Evolutionary conservation across 2,888 invertebrate genomes (phyloP), one percentile per base, ranked within the genome.

Genomic region (Odontomyia ornata): DNA sequence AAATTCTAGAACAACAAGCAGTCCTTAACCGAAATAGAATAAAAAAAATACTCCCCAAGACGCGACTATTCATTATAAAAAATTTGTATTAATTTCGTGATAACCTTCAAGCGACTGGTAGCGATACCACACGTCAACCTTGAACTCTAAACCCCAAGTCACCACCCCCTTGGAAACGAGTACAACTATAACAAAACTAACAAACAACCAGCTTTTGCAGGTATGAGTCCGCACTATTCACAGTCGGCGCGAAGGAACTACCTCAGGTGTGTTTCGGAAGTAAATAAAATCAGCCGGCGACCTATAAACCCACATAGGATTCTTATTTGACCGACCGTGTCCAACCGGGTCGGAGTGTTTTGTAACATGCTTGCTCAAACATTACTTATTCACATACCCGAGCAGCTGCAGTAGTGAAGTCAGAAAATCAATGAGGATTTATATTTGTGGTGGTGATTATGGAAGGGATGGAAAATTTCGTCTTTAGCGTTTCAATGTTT

Each of bases 241-340:
- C 36, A 36, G 36, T 5, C 3, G 36, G 36, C n/a, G n/a, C n/a
- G n/a, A 21, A 23, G 28, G 13, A 64, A 43, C 67, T 67, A 67
- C 46, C 21, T 36, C 67, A 67, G 21, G 67, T 46, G 23, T 47
- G 18, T 71, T 47, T 52, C 27, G 71, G 71, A 71, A 71, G 52
- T 71, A 71, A 71, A 71, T 52, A 71, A 25, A 71, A 71, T 52
- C 71, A 71, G 71, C 47, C 71, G 71, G 71, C 71, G 71, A 71
- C 71, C 71, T 46, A 71, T 27, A 71, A 71, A 71, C 71, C 71
- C 27, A 71, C 71, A 23, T 47, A 52, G 11, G 47, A 27, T 71
- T 25, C 23, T 27, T 18, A 21, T 9, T 2, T 67, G 28, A 67
- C 67, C 46, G 67, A 27, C 36, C 28, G 52, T 25, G 18, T 60